Percentiles rank a stretch among this genome's conserved stretches.
Evolutionary conservation across 2,888 invertebrate genomes (phyloP).

Genomic region (Nomada fucata): DNA sequence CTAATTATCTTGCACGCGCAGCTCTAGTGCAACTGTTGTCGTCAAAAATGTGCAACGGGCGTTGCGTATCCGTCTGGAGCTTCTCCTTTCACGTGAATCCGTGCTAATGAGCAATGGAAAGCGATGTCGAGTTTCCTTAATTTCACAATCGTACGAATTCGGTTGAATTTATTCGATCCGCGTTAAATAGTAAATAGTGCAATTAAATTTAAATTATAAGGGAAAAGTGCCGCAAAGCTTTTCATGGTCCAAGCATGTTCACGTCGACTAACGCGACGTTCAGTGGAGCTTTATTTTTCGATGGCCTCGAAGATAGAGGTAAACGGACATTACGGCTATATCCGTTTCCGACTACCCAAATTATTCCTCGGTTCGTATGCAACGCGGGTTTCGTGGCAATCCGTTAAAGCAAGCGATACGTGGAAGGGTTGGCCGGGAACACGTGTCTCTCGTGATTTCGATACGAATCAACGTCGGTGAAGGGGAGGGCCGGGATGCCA

Average conservation of each 20-base stretch:
- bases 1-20: constrained; percentile 36
- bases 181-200: background rate
- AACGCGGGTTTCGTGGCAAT: background rate
- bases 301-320: background rate
- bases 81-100: background rate
- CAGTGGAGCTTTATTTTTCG: background rate
- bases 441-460: constrained; percentile 16
- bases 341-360: constrained; percentile 23
- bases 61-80: background rate
- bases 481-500: background rate
- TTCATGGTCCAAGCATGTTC: no score
- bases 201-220: no score
- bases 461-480: constrained; percentile 1
- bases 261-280: no score
- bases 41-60: constrained; percentile 27
- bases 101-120: no score
- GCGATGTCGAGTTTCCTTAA: no score
- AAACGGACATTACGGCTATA: background rate
- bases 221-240: no score
- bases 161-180: background rate
- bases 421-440: constrained; percentile 3
- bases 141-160: no score
- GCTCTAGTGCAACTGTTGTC: constrained; percentile 8
- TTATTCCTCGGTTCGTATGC: constrained; percentile 21
- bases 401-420: constrained; percentile 7